These are phyloP conservation scores for Mustelus asterias DNA, from an alignment of 2,113 vertebrate species.

Conservation along the genomic window DNA sequence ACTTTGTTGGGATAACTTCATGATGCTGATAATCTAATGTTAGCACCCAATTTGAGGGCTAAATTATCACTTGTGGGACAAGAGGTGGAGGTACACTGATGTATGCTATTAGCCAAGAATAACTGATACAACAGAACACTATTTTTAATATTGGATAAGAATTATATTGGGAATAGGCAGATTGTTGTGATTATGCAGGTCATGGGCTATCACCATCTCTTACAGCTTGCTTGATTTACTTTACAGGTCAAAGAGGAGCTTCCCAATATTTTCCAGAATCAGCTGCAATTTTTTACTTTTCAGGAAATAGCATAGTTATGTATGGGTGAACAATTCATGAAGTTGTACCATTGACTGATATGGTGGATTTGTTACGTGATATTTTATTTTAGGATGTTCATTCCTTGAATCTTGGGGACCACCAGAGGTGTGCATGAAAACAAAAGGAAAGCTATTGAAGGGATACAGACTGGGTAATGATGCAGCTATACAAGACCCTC, in stretches of 20 bases:
- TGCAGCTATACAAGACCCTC: too few species aligned
- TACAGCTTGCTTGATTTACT: background rate
- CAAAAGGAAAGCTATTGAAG: background rate
- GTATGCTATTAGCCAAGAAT: background rate
- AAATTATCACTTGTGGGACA: background rate
- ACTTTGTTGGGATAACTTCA: background rate
- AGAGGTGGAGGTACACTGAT: background rate
- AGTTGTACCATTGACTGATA: background rate
- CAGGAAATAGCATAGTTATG: background rate
- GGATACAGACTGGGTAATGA: background rate
- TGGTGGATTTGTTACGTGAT: background rate
- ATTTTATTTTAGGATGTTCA: background rate
- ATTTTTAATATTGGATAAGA: background rate
- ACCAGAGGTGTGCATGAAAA: background rate
- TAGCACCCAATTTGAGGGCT: background rate
- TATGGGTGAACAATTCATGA: background rate
- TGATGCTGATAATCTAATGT: background rate
- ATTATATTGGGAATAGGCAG: background rate
- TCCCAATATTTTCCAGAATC: background rate
- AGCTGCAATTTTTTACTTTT: background rate
- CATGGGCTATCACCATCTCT: background rate
- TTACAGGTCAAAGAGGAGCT: background rate
- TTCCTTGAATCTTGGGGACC: background rate
- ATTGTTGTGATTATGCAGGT: background rate
- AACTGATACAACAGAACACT: background rate